phyloP scores from a whole-genome alignment of 92 coral and sea anemone species.

The Phymanthus crucifer region DNA sequence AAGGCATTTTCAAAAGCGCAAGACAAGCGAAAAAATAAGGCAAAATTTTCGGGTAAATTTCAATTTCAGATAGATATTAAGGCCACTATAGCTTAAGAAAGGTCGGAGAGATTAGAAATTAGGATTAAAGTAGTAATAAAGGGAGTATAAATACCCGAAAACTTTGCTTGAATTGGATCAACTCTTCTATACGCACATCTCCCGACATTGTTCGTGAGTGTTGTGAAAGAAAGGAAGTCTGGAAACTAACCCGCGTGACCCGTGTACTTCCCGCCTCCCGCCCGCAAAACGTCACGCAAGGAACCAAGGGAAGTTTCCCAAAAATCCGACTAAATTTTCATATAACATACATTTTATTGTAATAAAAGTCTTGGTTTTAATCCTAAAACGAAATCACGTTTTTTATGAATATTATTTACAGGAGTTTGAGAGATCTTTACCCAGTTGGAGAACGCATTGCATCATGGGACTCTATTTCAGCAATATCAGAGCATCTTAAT shows the following conservation, averaged over 20 bases:
- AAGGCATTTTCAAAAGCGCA: neutral
- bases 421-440: too few species aligned
- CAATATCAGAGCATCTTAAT: too few species aligned
- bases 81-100: neutral
- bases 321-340: too few species aligned
- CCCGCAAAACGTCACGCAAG: conserved; percentile 5
- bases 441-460: too few species aligned
- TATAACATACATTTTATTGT: too few species aligned
- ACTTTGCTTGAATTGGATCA: conserved; percentile 53
- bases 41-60: neutral
- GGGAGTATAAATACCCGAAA: conserved; percentile 55
- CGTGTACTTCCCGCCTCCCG: neutral
- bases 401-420: neutral
- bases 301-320: too few species aligned
- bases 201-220: conserved; percentile 43
- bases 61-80: neutral
- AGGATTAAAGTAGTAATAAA: neutral
- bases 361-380: too few species aligned
- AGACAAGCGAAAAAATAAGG: neutral
- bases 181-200: conserved; percentile 61
- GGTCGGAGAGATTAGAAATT: neutral
- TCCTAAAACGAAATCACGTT: neutral
- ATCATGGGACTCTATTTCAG: too few species aligned
- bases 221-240: conserved; percentile 24
- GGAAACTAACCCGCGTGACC: conserved; percentile 16